A percentile compares a stretch with the other conserved stretches of the same genome.
Conservation (phyloP, 2,888 invertebrate genomes). For the Drosophila merina region DNA sequence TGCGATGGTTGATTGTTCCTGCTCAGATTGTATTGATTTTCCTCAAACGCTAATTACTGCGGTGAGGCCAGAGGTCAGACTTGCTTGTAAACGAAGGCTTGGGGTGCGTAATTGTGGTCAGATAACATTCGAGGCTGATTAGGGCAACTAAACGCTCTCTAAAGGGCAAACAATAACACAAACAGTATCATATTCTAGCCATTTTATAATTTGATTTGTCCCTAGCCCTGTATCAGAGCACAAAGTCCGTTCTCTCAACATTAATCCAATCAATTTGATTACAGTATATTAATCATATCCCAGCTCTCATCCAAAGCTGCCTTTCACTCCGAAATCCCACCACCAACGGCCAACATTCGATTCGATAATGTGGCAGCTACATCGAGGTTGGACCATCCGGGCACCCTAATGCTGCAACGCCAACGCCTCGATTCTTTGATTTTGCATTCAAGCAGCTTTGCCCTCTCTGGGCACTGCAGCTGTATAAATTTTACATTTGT, state of each 20-base stretch:
- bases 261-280: slow-evolving; percentile 49
- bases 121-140: slow-evolving; percentile 35
- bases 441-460: slow-evolving; percentile 59
- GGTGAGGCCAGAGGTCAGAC: background rate
- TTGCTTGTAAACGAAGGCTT: slow-evolving; percentile 11
- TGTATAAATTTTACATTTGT: slow-evolving; percentile 80
- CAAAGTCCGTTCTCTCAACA: slow-evolving; percentile 2
- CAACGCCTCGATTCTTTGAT: slow-evolving; percentile 52
- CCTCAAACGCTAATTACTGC: slow-evolving; percentile 59
- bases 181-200: background rate
- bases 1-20: slow-evolving; percentile 29
- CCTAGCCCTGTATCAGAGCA: slow-evolving; percentile 9
- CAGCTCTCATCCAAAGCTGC: slow-evolving; percentile 13
- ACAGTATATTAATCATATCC: slow-evolving; percentile 44
- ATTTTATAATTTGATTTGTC: background rate
- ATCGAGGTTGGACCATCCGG: background rate
- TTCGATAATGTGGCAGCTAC: slow-evolving; percentile 47
- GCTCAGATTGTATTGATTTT: slow-evolving; percentile 64
- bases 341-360: slow-evolving; percentile 16
- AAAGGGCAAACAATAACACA: background rate
- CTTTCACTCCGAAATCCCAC: slow-evolving; percentile 4
- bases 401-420: background rate
- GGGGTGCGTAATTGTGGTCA: slow-evolving; percentile 49
- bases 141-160: background rate
- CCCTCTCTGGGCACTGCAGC: slow-evolving; percentile 54